Conservation (phyloP, 2,113 vertebrate genomes). For the Perca schrenkii region DNA sequence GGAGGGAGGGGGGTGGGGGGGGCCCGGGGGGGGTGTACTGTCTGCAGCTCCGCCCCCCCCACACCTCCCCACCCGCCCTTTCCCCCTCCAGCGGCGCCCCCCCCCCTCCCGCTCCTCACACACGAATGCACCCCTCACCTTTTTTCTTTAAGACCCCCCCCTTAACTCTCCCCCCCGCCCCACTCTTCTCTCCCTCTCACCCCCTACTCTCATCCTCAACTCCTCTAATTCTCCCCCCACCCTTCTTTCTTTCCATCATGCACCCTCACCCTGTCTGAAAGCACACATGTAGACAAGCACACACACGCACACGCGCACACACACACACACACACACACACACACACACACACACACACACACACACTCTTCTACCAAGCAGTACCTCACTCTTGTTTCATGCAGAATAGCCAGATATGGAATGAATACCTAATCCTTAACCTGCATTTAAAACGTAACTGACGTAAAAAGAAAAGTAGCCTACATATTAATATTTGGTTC, state of each 20-base stretch:
- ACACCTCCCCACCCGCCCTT: background rate
- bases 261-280: conserved; percentile 22
- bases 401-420: conserved; percentile 11
- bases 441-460: background rate
- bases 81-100: conserved; percentile 22
- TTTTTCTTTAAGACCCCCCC: background rate
- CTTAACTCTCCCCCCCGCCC: background rate
- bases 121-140: background rate
- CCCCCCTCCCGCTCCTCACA: background rate
- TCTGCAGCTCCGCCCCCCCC: conserved; percentile 61
- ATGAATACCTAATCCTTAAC: background rate
- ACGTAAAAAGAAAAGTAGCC: background rate
- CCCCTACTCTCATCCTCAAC: conserved; percentile 34
- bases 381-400: conserved; percentile 29
- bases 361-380: conserved; percentile 13
- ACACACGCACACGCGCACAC: background rate
- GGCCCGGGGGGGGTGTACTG: too few species aligned
- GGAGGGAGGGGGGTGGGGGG: too few species aligned
- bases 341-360: background rate
- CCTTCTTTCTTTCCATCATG: background rate
- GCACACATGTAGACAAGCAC: background rate
- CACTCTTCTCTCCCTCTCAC: conserved; percentile 1
- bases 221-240: conserved; percentile 5
- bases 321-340: background rate
- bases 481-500: background rate